These are phyloP conservation scores for Dasyurus viverrinus DNA, from an alignment of 2,113 vertebrate genomes.

Conservation along the genomic window DNA sequence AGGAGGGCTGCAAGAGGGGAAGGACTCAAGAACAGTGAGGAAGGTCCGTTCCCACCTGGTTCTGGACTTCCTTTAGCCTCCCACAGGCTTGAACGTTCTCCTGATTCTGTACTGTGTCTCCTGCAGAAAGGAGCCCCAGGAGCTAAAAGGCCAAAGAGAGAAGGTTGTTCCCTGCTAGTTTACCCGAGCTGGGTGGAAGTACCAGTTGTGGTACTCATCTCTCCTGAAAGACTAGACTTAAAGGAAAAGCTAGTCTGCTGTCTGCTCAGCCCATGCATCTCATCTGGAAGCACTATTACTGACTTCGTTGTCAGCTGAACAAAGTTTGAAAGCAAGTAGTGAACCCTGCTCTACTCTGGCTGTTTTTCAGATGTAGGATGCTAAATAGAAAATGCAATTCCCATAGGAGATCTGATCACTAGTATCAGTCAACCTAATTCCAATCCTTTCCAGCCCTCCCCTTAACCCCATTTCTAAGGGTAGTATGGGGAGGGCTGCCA, in stretches of 20 bases:
- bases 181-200: neutral
- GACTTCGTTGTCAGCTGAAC: neutral
- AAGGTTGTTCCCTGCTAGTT: neutral
- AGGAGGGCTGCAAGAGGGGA: neutral
- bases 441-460: neutral
- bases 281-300: neutral
- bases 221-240: neutral
- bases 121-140: neutral
- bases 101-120: neutral
- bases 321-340: neutral
- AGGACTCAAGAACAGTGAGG: neutral
- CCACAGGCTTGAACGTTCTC: neutral
- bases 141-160: neutral
- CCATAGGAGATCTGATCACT: neutral
- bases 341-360: neutral
- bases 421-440: neutral
- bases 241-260: neutral
- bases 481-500: neutral
- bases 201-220: neutral
- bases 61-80: neutral
- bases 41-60: neutral
- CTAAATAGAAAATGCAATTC: neutral
- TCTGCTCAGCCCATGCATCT: neutral
- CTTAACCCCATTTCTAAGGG: neutral
- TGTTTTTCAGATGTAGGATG: neutral